Base-by-base conservation (phyloP, 2,797 vertebrate species). In the Setipinna tenuifilis region DNA sequence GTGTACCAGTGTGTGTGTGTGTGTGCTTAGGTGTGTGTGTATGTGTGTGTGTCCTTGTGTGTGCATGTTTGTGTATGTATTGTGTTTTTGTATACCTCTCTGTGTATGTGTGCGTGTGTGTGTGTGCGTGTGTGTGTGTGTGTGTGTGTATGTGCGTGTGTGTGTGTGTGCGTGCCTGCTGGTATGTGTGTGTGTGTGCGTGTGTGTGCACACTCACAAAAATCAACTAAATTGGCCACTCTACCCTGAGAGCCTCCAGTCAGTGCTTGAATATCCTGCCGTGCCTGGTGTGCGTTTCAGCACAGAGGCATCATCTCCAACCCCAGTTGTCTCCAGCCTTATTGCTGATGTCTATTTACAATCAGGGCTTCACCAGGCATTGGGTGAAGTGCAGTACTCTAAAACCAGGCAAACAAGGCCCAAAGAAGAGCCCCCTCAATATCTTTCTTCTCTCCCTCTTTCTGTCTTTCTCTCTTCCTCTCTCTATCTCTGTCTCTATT, bases 111-210 rank as follows among this genome's bases (percentile, higher is more conserved):
- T 31, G 62, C 14, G 25, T 31, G 25, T 68, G 62, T 31, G 62
- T 68, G 25, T 68, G 25, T 68, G 62, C 28, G 62, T 75, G 28
- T 28, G 62, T 71, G 65, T 68, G 25, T 68, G 23, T 68, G 65
- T 28, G 65, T 68, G 23, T 25, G 65, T 68, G 65, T 71, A 11
- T 35, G 25, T 71, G 62, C 16, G 62, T 31, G 25, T 31, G 25
- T 68, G 62, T 31, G 62, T 68, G 25, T 68, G 25, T 68, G 62
- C 28, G 62, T 75, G 28, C 35, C 3, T 75, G 28, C 35, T 28
- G 17, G 14, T 75, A 31, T 78, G 71, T 78, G 35, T 78, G 31
- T 41, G 17, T 78, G 35, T 78, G 71, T 44, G 71, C 28, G 71
- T 44, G 71, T 44, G 31, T 44, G 31, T 44, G n/a, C 28, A 25